Evolutionary conservation across 1,140 invertebrate species (phyloP), one percentile per base, ranked within the genome.

Genomic region (Frieseomelitta varia): DNA sequence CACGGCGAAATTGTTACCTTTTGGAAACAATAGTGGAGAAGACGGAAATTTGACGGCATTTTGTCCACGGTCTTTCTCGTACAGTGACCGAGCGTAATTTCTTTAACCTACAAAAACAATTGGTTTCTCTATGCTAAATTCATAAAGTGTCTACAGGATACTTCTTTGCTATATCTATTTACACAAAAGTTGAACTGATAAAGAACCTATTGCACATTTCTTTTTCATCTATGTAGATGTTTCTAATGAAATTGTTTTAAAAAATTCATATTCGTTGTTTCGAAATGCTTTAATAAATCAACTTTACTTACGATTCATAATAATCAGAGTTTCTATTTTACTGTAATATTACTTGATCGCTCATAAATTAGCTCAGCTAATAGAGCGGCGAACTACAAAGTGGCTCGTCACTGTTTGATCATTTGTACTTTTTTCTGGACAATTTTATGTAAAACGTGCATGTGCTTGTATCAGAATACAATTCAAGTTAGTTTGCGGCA

Each of bases 321-420:
- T 89, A 86, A 89, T 89, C 77, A 85, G 75, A 89, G 85, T 88
- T 89, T 89, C 79, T 75, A 90, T 90, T 87, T 90, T 85, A 85
- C 76, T 80, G 81, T 90, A 87, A 90, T 89, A 77, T 75, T 88
- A 80, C 80, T 89, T 73, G 88, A 85, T 55, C 58, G 76, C 79
- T 88, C 79, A 78, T n/a, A n/a, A n/a, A n/a, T n/a, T n/a, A 39
- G 3, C 4, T 39, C 39, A 47, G 39, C 8, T 47, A 0, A 47
- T 47, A 47, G 8, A 47, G 8, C 39, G 39, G 39, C 8, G 39
- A 47, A 47, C 39, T 47, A 47, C 6, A n/a, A n/a, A 47, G 39
- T 47, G 39, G 39, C 6, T 47, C 8, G 0, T 47, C 8, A 8
- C 39, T 47, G 8, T 8, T 8, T 47, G 39, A 47, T 47, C 39